Conservation (phyloP, 2,113 vertebrate genomes). For the Lepus americanus region DNA sequence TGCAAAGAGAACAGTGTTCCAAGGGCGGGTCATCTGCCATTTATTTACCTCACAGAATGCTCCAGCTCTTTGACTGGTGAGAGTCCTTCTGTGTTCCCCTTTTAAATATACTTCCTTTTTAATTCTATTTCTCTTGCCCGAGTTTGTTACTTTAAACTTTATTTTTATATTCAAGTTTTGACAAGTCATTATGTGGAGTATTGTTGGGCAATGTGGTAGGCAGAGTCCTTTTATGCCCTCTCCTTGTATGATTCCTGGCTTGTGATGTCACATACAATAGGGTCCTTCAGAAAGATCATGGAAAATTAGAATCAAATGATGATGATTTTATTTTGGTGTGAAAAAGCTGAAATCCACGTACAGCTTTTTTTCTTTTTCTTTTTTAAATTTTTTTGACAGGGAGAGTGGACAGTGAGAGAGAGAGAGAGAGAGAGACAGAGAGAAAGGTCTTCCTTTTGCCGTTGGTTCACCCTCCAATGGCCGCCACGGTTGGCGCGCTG, state of each 20-base stretch:
- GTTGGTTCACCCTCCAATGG: too few relatives aligned
- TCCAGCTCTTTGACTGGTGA: not conserved
- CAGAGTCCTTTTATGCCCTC: not conserved
- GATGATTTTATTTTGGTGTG: too few relatives aligned
- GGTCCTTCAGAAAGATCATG: too few relatives aligned
- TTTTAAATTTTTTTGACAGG: too few relatives aligned
- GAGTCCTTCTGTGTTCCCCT: not conserved
- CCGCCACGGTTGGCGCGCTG: too few relatives aligned
- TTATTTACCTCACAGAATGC: not conserved
- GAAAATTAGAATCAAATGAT: too few relatives aligned
- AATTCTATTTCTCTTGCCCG: not conserved
- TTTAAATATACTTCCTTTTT: not conserved
- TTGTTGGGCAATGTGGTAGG: too few relatives aligned
- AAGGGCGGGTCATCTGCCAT: not conserved
- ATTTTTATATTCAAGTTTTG: not conserved
- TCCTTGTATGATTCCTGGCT: not conserved
- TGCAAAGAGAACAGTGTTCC: conserved; percentile 34
- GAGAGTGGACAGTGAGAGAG: too few relatives aligned
- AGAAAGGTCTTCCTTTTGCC: too few relatives aligned
- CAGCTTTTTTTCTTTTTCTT: too few relatives aligned
- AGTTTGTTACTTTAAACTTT: not conserved
- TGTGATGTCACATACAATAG: accelerated
- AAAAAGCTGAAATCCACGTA: too few relatives aligned
- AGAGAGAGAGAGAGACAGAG: too few relatives aligned
- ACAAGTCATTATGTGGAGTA: not conserved